Base-by-base conservation (phyloP, 2,113 vertebrate genomes). In the Antennarius striatus region DNA sequence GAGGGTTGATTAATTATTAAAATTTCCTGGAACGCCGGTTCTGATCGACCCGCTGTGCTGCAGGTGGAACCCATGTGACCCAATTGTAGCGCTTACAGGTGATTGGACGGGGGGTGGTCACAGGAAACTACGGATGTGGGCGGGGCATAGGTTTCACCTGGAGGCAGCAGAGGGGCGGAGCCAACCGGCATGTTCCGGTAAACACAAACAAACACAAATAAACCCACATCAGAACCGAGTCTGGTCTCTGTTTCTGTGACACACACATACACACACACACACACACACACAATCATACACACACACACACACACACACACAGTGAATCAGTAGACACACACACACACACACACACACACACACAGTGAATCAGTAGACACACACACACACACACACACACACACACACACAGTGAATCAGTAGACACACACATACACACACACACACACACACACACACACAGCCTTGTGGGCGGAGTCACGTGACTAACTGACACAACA, bases 161-260 rank as follows among this genome's bases (percentile, higher is more conserved):
- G 28, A 45, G 50, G 68, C 72, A 63, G 71, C 51, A 73, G 58
- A 75, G 22, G 51, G 76, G 71, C 78, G 62, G 77, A 50, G 12
- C 73, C 43, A 81, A 56, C n/a, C 17, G 52, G 80, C 84, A 80
- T 79, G 79, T 72, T 75, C 72, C 75, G 88, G 80, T 82, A 66
- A 56, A 73, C 65, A 50, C 15, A 65, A 51, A 80, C 54, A 48
- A 69, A 67, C 10, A 59, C 63, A 70, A 88, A 89, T 87, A 90
- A 90, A 89, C 56, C 64, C 55, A 54, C 54, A 53, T 39, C 72
- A 86, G 81, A 22, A 22, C 1, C 85, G 80, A 88, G 76, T 65
- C 79, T 55, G 59, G 76, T 82, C 80, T 92, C 80, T 83, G 73
- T 85, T 69, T 91, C 77, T 90, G 75, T 91, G 86, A 86, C 79